Conservation (phyloP, 2,797 vertebrate species). For the Sorex maritimensis region DNA sequence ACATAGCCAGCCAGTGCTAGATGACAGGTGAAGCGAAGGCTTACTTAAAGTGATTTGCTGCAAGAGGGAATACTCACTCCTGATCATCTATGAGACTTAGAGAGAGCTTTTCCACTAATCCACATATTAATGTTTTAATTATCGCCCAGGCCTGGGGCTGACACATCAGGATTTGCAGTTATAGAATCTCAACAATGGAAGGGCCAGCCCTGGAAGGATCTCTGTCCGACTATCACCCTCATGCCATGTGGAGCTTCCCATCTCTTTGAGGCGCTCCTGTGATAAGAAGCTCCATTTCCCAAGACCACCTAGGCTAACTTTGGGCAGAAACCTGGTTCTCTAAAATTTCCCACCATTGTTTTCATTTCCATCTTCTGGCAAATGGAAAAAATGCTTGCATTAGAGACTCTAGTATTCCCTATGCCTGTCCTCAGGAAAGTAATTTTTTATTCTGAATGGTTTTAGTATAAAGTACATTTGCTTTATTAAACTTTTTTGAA, state of each 20-base stretch:
- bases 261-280: slow-evolving; percentile 44
- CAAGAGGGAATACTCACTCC: not conserved
- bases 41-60: not conserved
- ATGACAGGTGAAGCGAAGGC: not conserved
- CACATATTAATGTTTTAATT: not conserved
- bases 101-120: not conserved
- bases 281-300: slow-evolving; percentile 81
- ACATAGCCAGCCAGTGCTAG: not conserved
- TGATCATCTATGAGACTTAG: not conserved
- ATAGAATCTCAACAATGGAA: slow-evolving; percentile 68
- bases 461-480: slow-evolving; percentile 26
- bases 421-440: not conserved
- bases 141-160: accelerated
- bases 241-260: not conserved
- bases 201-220: not conserved
- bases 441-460: slow-evolving; percentile 19
- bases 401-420: not conserved
- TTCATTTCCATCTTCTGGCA: slow-evolving; percentile 23
- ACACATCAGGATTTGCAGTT: not conserved
- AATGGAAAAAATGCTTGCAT: not conserved
- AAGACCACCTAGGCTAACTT: not conserved
- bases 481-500: slow-evolving; percentile 49
- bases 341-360: slow-evolving; percentile 18
- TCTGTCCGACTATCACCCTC: not conserved
- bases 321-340: not conserved